Evolutionary conservation across 2,797 vertebrate genomes (phyloP), one percentile per base, ranked within the genome.

Genomic region (Chaenodraco wilsoni): DNA sequence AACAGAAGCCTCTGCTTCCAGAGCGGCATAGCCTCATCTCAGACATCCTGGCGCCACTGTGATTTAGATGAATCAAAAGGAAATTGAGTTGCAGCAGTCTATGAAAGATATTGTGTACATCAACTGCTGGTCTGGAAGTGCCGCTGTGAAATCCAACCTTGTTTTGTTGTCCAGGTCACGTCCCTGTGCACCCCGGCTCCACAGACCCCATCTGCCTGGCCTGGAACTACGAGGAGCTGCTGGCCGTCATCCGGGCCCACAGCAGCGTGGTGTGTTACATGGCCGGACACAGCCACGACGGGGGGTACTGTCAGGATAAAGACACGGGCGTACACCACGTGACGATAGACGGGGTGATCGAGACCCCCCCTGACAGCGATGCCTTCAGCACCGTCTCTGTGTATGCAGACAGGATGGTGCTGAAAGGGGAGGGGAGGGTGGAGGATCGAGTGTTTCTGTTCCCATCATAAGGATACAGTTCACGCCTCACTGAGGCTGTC

Each of bases 281-380:
- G 19, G 95, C 97, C 0, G 97, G 97, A 48, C 97, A 99, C 43
- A 93, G 96, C 78, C 97, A 99, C 0, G 92, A 96, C 0, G 97
- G 96, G 0, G 96, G 95, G 46, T 98, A 98, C 86, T 89, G 85
- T 72, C 51, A 45, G 57, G 97, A 99, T 33, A 6, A 69, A 33
- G 64, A 72, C 0, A 92, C 87, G 0, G 96, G 96, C 10, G 93
- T 97, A 27, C 96, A 99, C 82, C 95, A 98, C 46, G 58, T 99
- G 76, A 97, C 95, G 0, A 27, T 98, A 40, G 95, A 96, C 72
- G 97, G 96, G 0, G 87, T 98, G 65, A 96, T 99, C 5, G 97
- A 98, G 90, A 98, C 97, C 0, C 93, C 94, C 0, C 97, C 97
- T 0, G 88, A 93, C 9, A 93, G 90, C 76, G 90, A 95, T 17